phyloP scores from a whole-genome alignment of 2,797 vertebrate species.

The Tangara arthus region DNA sequence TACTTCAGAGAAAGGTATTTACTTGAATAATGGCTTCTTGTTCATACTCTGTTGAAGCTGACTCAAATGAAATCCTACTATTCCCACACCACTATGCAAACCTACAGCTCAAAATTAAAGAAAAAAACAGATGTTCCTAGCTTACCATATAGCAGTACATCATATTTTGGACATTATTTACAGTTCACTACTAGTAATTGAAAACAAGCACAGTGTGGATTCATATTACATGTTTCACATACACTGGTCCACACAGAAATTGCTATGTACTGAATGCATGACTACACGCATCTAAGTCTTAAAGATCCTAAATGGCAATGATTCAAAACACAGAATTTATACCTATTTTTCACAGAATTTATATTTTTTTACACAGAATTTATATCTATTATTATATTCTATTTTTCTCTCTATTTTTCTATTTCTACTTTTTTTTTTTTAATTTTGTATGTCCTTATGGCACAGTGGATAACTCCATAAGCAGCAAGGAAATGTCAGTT shows the following conservation, averaged over 20 bases:
- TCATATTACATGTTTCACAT: accelerated
- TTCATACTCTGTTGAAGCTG: neutral
- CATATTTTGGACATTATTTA: neutral
- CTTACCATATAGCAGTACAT: neutral
- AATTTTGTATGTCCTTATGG: neutral
- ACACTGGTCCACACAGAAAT: neutral
- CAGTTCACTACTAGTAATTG: neutral
- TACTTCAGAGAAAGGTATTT: neutral
- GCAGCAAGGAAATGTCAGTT: neutral
- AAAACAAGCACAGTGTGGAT: neutral
- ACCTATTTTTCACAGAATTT: neutral
- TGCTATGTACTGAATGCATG: neutral
- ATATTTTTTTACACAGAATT: too few relatives aligned
- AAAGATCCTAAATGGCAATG: neutral
- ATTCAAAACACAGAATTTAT: neutral
- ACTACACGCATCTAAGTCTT: neutral
- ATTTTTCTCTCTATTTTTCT: too few relatives aligned
- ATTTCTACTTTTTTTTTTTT: neutral
- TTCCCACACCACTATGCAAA: neutral
- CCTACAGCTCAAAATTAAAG: neutral
- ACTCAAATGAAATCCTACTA: neutral
- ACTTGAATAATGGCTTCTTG: neutral
- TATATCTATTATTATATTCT: too few relatives aligned
- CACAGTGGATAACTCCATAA: neutral
- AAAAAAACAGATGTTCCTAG: neutral